These are phyloP conservation scores for Archips crataeganus DNA, from an alignment of 2,888 invertebrate species.

Conservation along the genomic window DNA sequence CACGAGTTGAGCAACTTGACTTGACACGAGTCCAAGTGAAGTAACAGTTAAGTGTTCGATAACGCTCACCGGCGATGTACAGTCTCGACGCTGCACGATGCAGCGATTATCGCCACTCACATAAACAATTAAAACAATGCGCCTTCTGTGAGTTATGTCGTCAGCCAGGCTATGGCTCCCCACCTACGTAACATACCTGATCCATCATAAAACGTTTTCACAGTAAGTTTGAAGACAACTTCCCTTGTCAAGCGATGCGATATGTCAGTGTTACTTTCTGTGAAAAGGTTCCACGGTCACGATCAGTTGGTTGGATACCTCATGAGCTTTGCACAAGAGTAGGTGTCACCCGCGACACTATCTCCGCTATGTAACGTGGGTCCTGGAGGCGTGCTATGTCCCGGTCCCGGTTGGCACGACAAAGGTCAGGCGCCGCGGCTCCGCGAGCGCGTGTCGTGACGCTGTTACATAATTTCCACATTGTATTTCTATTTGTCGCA, in stretches of 20 bases:
- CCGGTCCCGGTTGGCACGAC: not conserved
- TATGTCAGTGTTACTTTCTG: no score
- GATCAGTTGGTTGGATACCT: not conserved
- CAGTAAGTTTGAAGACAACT: no score
- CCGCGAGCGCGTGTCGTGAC: not conserved
- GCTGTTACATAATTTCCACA: not conserved
- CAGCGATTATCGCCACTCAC: conserved; percentile 4
- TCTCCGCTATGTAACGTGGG: not conserved
- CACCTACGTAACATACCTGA: no score
- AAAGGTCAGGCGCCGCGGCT: not conserved
- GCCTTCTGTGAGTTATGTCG: conserved; percentile 2
- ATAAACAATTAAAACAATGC: conserved; percentile 19
- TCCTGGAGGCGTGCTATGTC: not conserved
- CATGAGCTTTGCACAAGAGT: conserved; percentile 5
- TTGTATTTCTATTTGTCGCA: not conserved
- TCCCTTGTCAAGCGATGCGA: no score
- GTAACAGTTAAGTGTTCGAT: not conserved
- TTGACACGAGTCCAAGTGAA: conserved; percentile 4
- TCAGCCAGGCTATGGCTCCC: no score
- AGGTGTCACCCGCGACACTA: not conserved
- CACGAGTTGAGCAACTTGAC: not conserved
- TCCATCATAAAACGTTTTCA: no score
- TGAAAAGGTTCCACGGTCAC: not conserved
- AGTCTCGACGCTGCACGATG: not conserved
- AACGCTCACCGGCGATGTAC: not conserved